Conservation (phyloP, 2,888 invertebrate genomes). For the Stomorhina lunata region DNA sequence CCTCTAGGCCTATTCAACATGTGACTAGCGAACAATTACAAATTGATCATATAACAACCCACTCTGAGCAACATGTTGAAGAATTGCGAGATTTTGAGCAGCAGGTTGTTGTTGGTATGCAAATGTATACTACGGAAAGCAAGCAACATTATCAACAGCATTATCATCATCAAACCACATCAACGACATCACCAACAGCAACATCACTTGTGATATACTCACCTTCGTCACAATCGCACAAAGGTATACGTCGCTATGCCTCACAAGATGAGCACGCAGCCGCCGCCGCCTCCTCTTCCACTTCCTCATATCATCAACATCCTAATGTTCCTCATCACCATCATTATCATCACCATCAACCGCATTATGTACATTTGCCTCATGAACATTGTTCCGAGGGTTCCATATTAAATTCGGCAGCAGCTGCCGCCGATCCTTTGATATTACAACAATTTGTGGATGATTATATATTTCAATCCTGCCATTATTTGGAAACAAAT, state of each 20-base stretch:
- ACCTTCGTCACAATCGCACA: slow-evolving; percentile 76
- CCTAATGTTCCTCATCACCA: slow-evolving; percentile 43
- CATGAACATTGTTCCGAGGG: slow-evolving; percentile 61
- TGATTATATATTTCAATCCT: slow-evolving; percentile 78
- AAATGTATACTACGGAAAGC: slow-evolving; percentile 66
- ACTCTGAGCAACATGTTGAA: slow-evolving; percentile 28
- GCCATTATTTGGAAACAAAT: slow-evolving; percentile 79
- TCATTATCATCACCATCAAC: slow-evolving; percentile 62
- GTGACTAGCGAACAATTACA: slow-evolving; percentile 37
- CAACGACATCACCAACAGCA: slow-evolving; percentile 72
- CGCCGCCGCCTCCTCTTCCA: slow-evolving; percentile 58
- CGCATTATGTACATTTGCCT: slow-evolving; percentile 67
- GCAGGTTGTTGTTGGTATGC: slow-evolving; percentile 61
- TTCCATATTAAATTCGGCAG: slow-evolving; percentile 57
- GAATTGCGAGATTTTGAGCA: slow-evolving; percentile 24
- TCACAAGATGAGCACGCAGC: slow-evolving; percentile 66
- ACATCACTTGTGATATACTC: slow-evolving; percentile 76
- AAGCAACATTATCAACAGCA: slow-evolving; percentile 66
- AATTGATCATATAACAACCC: not conserved
- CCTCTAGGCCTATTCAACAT: not conserved
- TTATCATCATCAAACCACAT: slow-evolving; percentile 61
- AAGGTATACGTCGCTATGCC: slow-evolving; percentile 71
- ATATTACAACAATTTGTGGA: slow-evolving; percentile 75
- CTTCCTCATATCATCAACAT: slow-evolving; percentile 32
- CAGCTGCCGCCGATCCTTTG: slow-evolving; percentile 53